phyloP scores from a whole-genome alignment of 2,888 invertebrate genomes.

The Stegana nigrithorax region DNA sequence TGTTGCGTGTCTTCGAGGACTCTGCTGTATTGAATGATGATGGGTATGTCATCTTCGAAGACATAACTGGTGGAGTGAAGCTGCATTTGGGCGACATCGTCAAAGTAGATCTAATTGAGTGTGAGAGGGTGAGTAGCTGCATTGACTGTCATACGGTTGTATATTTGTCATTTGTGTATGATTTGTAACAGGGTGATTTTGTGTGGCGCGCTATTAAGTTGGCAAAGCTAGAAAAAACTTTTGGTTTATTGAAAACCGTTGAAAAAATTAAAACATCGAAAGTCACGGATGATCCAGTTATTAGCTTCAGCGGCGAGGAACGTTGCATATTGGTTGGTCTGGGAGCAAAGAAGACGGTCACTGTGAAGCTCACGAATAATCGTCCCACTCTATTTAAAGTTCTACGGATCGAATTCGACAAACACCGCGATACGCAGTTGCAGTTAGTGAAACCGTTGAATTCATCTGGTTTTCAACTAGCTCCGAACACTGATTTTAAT shows the following conservation, averaged over 20 bases:
- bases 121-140: slow-evolving; percentile 70
- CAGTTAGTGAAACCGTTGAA: background rate
- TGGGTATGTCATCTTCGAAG: slow-evolving; percentile 73
- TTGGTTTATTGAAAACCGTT: background rate
- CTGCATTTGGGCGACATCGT: slow-evolving; percentile 75
- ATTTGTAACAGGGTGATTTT: background rate
- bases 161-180: background rate
- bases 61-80: slow-evolving; percentile 71
- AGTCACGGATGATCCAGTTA: background rate
- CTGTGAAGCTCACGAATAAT: background rate
- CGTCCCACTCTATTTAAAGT: background rate
- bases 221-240: background rate
- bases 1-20: slow-evolving; percentile 66
- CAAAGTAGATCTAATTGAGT: slow-evolving; percentile 78
- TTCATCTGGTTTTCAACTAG: background rate
- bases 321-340: background rate
- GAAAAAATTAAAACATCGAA: background rate
- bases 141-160: no score
- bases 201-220: background rate
- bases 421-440: background rate
- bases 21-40: slow-evolving; percentile 73
- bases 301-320: background rate
- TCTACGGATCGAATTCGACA: background rate
- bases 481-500: background rate
- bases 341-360: background rate